Base-by-base conservation (phyloP, 2,888 invertebrate genomes). In the Heterodera filipjevi region DNA sequence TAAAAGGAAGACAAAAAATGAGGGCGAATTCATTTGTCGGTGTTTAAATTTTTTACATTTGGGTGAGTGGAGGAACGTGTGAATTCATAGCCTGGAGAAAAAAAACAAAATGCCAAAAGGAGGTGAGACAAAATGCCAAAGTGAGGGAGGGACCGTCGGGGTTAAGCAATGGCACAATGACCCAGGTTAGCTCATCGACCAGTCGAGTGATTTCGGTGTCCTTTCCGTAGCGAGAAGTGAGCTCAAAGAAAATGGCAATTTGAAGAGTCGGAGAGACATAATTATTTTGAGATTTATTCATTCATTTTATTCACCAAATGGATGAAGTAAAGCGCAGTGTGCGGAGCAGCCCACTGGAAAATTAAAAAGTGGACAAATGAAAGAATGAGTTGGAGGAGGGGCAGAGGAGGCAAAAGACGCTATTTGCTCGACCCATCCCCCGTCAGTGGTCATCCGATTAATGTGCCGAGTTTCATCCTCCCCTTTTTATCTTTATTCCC, bases 321-420 rank as follows among this genome's bases (percentile, higher is more conserved):
- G 68, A 89, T 89, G 76, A 89, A 88, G 79, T 86, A 89, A 8
- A 89, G 80, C 1, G 89, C 88, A 1, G 87, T 87, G 78, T 88
- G 89, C 2, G 88, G 86, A 22, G 89, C 86, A 3, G 89, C 88
- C 89, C 89, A 89, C 77, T 89, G 88, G 46, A 88, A 76, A 3
- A 5, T 10, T 10, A 44, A 44, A 5, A 44, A 44, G 5, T 44
- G 8, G 49, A 14, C 19, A 39, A 39, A 39, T 39, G 39, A 39
- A 39, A 39, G 39, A 39, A 39, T 39, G 39, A 39, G 39, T 12
- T 12, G 39, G 12, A 39, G 6, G 39, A 39, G 39, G 6, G 39
- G 12, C 8, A 39, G 12, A 39, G 8, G 39, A 39, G 39, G 39
- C 39, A 39, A 10, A 10, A 12, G 1, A 6, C 39, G 0, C 39